These are phyloP conservation scores for Drosophila rufa DNA, from an alignment of 1,140 invertebrate species.

Conservation along the genomic window DNA sequence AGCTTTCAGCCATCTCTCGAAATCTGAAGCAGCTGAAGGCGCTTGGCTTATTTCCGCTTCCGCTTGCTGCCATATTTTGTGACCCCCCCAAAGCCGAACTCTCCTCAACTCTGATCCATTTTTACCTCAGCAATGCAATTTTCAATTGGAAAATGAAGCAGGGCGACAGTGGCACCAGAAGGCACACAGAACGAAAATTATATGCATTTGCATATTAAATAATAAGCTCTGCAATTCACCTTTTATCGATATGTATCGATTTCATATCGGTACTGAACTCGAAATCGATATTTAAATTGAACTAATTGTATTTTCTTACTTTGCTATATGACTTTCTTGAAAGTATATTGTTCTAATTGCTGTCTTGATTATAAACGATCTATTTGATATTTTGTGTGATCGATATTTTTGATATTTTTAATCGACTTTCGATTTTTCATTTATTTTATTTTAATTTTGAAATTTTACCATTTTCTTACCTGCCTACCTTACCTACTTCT, in stretches of 20 bases:
- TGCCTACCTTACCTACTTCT: too few relatives aligned
- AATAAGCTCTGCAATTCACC: too few relatives aligned
- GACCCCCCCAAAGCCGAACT: constrained; percentile 2
- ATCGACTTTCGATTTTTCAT: neutral
- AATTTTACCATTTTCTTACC: neutral
- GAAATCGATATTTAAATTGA: too few relatives aligned
- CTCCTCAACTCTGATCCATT: neutral
- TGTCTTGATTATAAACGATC: neutral
- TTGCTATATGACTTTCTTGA: too few relatives aligned
- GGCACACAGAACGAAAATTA: neutral
- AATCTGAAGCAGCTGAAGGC: constrained; percentile 52
- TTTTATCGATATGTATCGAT: too few relatives aligned
- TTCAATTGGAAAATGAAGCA: constrained; percentile 39
- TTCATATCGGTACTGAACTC: too few relatives aligned
- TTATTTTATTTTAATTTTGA: neutral
- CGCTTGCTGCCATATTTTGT: constrained; percentile 59
- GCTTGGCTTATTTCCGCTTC: constrained; percentile 76
- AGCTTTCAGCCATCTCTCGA: constrained; percentile 39
- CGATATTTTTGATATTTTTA: neutral
- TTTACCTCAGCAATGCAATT: constrained; percentile 51
- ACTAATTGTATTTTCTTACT: too few relatives aligned
- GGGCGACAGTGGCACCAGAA: constrained; percentile 15
- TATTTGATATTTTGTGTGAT: neutral
- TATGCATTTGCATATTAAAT: neutral
- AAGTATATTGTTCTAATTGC: neutral